Percentiles rank a stretch among this genome's conserved stretches.
Evolutionary conservation across 1,140 invertebrate genomes (phyloP).

Genomic region (Ceratina japonica): DNA sequence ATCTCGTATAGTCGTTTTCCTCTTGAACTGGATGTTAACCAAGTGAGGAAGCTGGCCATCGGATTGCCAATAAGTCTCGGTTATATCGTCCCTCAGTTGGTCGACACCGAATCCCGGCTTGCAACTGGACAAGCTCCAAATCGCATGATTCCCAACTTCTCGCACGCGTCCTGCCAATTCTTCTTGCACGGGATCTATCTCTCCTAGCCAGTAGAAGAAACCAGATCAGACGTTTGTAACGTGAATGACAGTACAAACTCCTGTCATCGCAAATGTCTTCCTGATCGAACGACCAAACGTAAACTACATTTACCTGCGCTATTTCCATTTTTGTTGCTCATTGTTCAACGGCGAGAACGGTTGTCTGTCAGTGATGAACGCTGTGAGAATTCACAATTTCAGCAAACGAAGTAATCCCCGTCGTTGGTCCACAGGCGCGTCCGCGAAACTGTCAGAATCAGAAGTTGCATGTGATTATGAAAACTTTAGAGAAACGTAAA

Average conservation of each 20-base stretch:
- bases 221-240: background rate
- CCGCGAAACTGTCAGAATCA: no score
- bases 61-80: slow-evolving; percentile 99
- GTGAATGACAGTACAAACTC: no score
- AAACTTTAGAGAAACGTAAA: background rate
- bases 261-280: no score
- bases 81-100: slow-evolving; percentile 95
- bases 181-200: slow-evolving; percentile 85
- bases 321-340: slow-evolving; percentile 55
- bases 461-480: slow-evolving; percentile 6
- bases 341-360: slow-evolving; percentile 6
- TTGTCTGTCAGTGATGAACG: no score
- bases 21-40: slow-evolving; percentile 98
- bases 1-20: slow-evolving; percentile 96
- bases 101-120: slow-evolving; percentile 99
- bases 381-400: no score
- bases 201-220: slow-evolving; percentile 57
- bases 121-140: slow-evolving; percentile 98
- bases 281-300: background rate
- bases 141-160: slow-evolving; percentile 97
- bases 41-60: slow-evolving; percentile 98
- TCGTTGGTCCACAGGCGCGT: no score
- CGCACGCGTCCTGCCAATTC: slow-evolving; percentile 89
- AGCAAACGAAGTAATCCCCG: no score
- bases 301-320: slow-evolving; percentile 25